Base-by-base conservation (phyloP, 2,113 vertebrate species). In the Nettapus auritus region DNA sequence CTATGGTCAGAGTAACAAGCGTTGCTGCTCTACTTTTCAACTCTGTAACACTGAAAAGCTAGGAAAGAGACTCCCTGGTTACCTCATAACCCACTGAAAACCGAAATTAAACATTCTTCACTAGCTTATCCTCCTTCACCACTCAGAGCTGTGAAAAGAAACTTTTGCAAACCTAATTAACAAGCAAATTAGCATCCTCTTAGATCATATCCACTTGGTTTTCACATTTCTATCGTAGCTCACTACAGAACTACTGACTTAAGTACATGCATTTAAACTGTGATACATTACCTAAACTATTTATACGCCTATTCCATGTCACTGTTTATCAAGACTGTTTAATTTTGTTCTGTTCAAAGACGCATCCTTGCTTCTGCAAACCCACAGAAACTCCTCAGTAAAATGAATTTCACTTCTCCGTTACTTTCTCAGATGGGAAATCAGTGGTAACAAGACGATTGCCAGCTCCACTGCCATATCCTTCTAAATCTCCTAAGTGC, bases 141-240 rank as follows among this genome's bases (percentile, higher is more conserved):
- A 6, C 46, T 71, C 68, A 83, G 73, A 94, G 83, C 28, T 50
- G 86, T 74, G 71, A 88, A 83, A 89, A 88, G 44, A 92, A 95
- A 86, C 60, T 88, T 92, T 7, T 83, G 60, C 59, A 97, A 97
- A 81, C 42, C 76, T 93, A 88, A 93, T 90, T 92, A 95, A 94
- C 64, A 86, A 77, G 55, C 21, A 70, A 92, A 92, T 90, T 81
- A 86, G 77, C 60, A 95, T 92, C 80, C 68, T 86, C 62, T 90
- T 56, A 77, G 56, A 86, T 83, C 56, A 81, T 28, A 92, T 78
- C 80, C 95, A 81, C 36, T 80, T 44, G 42, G 80, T 56, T 93
- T 90, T 67, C 26, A 88, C 46, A 52, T 75, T 93, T 81, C 59
- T 75, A 2, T 60, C 93, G 86, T 26, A 44, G 76, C 69, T 95